Conservation (phyloP, 2,113 vertebrate species). For the Catharus minimus region DNA sequence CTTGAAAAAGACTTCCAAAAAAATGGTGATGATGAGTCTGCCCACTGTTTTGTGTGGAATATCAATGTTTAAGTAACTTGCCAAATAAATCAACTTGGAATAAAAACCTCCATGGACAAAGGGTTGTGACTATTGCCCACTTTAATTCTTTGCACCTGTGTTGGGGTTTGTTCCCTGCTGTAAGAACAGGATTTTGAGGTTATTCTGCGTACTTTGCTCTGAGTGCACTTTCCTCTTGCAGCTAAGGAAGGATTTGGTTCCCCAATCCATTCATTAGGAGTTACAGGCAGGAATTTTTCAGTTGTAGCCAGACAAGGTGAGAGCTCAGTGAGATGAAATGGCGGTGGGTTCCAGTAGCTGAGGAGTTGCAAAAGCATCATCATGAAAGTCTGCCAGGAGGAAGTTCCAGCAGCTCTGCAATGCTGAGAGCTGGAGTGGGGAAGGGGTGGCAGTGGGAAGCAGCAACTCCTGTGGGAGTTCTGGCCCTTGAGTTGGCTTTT, state of each 20-base stretch:
- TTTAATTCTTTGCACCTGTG: neutral
- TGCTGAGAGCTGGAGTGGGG: neutral
- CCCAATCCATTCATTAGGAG: neutral
- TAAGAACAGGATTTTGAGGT: neutral
- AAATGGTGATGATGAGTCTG: accelerated
- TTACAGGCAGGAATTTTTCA: accelerated
- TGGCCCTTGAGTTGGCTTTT: accelerated
- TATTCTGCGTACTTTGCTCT: accelerated
- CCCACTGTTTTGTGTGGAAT: neutral
- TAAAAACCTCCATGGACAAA: accelerated
- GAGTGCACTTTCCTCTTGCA: neutral
- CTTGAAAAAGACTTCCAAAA: neutral
- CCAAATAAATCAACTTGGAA: neutral
- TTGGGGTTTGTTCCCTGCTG: neutral
- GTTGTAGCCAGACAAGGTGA: neutral
- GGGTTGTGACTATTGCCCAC: accelerated
- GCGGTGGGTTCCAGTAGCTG: neutral
- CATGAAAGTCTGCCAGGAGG: neutral
- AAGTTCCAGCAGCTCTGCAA: neutral
- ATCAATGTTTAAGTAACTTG: too few species aligned
- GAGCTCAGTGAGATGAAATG: too few species aligned
- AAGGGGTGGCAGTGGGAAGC: neutral
- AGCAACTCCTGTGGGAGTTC: neutral
- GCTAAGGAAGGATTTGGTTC: neutral
- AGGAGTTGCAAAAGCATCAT: neutral